These are phyloP conservation scores for Petrosia ficiformis DNA, from an alignment of 37 sponge, comb jelly and placozoan species.

Conservation along the genomic window DNA sequence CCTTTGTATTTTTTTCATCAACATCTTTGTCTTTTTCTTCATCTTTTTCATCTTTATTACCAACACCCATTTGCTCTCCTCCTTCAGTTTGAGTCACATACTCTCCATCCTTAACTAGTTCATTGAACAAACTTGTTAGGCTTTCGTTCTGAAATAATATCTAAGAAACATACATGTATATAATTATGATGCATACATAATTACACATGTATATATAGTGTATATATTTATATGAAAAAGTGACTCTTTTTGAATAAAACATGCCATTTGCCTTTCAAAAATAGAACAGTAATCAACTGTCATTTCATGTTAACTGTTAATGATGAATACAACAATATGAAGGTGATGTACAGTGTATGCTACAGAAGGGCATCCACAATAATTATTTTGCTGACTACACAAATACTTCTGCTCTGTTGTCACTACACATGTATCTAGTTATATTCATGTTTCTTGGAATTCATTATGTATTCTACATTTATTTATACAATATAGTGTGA, in stretches of 20 bases:
- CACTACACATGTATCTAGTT: no score
- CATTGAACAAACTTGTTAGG: slow-evolving; percentile 57
- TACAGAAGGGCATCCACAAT: no score
- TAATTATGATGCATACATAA: neutral
- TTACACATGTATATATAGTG: neutral
- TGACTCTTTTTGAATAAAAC: neutral
- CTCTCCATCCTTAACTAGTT: slow-evolving; percentile 70
- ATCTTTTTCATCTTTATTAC: neutral
- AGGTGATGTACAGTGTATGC: no score
- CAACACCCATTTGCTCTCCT: neutral
- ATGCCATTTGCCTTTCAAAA: neutral
- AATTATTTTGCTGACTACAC: no score
- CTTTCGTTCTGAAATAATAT: slow-evolving; percentile 60
- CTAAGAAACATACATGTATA: slow-evolving; percentile 26
- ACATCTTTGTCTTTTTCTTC: slow-evolving; percentile 7
- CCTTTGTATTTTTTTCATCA: slow-evolving; percentile 22
- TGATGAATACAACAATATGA: no score
- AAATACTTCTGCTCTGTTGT: no score
- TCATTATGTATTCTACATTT: no score
- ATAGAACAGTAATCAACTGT: no score
- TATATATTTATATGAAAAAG: no score
- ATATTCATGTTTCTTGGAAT: no score
- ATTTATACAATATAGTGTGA: no score
- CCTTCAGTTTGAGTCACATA: neutral
- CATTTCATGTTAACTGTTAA: no score